These are phyloP conservation scores for Paradoxurus hermaphroditus DNA, from an alignment of 2,113 vertebrate species.

Conservation along the genomic window DNA sequence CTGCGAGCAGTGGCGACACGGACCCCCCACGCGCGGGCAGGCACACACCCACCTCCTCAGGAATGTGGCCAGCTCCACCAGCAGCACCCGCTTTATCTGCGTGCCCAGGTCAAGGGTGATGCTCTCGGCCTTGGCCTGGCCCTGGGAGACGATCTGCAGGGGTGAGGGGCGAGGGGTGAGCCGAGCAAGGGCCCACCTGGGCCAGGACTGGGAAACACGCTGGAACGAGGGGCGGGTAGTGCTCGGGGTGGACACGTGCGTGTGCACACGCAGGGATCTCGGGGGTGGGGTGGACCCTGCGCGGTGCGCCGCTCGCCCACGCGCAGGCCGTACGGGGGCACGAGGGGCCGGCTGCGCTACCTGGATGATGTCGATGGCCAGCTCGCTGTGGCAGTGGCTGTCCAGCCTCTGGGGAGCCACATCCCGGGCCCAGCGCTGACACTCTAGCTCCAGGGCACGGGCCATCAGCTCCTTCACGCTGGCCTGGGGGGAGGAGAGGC, in stretches of 20 bases:
- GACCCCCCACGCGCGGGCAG: fast-evolving
- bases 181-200: neutral
- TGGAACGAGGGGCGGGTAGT: fast-evolving
- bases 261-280: neutral
- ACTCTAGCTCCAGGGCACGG: conserved; percentile 85
- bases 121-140: conserved; percentile 75
- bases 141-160: conserved; percentile 81
- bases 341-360: conserved; percentile 71
- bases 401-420: conserved; percentile 83
- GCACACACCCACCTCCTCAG: conserved; percentile 83
- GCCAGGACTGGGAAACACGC: neutral
- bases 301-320: fast-evolving
- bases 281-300: fast-evolving
- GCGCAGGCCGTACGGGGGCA: fast-evolving
- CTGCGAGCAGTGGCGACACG: too few relatives aligned
- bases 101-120: conserved; percentile 70
- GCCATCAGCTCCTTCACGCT: conserved; percentile 79
- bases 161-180: neutral
- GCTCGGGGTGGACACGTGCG: fast-evolving
- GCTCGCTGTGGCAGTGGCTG: conserved; percentile 85
- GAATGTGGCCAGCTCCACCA: conserved; percentile 81
- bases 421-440: conserved; percentile 83
- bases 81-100: conserved; percentile 75
- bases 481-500: conserved; percentile 48
- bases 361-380: conserved; percentile 91